Percentiles rank a stretch among this genome's conserved stretches.
phyloP scores from a whole-genome alignment of 2,113 vertebrate genomes.

The Phaetusa simplex region DNA sequence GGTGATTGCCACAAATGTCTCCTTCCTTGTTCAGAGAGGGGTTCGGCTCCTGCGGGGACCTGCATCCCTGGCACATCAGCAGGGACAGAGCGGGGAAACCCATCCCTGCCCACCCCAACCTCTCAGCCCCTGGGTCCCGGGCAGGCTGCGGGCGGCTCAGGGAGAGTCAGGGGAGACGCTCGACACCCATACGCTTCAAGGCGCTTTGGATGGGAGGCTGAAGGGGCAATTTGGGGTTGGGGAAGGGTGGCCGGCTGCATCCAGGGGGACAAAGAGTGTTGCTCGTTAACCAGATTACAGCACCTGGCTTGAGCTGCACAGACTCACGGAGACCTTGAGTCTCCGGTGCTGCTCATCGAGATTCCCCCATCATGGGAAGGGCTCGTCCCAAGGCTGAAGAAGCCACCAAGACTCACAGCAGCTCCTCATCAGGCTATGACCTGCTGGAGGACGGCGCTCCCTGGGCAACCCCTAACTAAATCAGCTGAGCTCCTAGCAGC shows the following conservation, averaged over 20 bases:
- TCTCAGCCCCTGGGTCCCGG: neutral
- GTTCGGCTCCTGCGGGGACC: neutral
- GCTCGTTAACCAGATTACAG: neutral
- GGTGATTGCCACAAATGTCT: neutral
- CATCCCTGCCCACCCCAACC: neutral
- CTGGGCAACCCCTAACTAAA: neutral
- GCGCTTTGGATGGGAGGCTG: neutral
- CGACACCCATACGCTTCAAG: accelerated
- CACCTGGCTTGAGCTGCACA: neutral
- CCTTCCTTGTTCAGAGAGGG: neutral
- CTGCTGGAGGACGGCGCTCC: accelerated
- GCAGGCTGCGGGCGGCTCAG: neutral
- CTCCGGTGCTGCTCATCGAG: neutral
- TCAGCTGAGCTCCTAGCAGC: neutral
- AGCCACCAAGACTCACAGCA: neutral
- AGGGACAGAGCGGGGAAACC: neutral
- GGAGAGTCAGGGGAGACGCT: neutral
- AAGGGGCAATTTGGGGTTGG: neutral
- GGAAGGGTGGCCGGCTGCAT: neutral
- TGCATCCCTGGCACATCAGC: neutral
- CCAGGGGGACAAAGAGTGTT: neutral
- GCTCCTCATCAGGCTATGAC: neutral
- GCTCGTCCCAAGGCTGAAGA: neutral
- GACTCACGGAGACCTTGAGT: neutral
- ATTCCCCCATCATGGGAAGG: neutral